Evolutionary conservation across 2,888 invertebrate genomes (phyloP).

Genomic region (Leptinotarsa haldemani): DNA sequence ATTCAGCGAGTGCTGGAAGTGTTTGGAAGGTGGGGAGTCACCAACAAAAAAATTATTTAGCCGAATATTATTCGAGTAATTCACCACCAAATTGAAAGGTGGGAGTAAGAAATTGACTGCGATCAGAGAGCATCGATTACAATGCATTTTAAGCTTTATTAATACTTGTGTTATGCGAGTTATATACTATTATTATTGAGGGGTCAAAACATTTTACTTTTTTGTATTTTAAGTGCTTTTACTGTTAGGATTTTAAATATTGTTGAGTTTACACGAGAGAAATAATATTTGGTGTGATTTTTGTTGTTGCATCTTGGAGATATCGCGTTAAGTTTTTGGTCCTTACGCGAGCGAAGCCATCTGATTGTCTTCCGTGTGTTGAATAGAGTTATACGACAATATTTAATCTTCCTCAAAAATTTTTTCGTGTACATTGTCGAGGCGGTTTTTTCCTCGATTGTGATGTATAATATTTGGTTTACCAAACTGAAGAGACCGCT

Average conservation of each 20-base stretch:
- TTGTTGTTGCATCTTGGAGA: constrained; percentile 29
- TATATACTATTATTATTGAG: constrained; percentile 20
- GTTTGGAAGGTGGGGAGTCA: background rate
- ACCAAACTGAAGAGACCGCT: too few relatives aligned
- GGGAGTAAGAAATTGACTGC: background rate
- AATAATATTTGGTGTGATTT: constrained; percentile 38
- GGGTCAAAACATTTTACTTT: constrained; percentile 35
- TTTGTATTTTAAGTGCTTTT: constrained; percentile 45
- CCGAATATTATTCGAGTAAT: background rate
- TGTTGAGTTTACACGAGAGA: constrained; percentile 41
- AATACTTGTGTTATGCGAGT: constrained; percentile 32
- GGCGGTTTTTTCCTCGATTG: background rate
- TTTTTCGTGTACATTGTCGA: too few relatives aligned
- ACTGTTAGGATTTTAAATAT: constrained; percentile 45
- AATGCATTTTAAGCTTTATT: constrained; percentile 34
- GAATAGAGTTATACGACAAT: too few relatives aligned
- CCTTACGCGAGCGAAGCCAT: constrained; percentile 1
- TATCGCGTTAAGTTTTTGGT: constrained; percentile 32
- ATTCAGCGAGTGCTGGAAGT: background rate
- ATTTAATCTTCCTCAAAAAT: too few relatives aligned
- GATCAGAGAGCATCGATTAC: background rate
- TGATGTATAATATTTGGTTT: too few relatives aligned
- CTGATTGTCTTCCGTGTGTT: background rate
- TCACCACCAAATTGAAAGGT: background rate
- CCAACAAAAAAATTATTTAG: background rate